Percentiles rank a stretch among this genome's conserved stretches.
Conservation (phyloP, 2,888 invertebrate species). For the Sinhomidia bicolor region DNA sequence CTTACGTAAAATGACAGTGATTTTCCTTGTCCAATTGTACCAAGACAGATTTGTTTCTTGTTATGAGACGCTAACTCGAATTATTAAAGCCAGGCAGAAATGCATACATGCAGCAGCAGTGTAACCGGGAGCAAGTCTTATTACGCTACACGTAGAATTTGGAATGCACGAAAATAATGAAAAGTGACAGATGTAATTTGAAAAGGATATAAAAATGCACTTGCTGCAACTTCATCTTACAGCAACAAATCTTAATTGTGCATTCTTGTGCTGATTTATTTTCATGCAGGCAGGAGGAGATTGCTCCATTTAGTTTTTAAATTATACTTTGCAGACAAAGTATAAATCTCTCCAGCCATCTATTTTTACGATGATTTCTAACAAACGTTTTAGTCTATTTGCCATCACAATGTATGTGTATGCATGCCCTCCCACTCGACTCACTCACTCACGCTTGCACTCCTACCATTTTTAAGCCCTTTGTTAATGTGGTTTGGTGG, state of each 20-base stretch:
- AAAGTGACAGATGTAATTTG: constrained; percentile 41
- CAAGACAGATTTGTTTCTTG: background rate
- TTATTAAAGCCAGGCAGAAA: too few species aligned
- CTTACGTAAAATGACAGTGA: background rate
- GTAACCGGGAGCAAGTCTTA: background rate
- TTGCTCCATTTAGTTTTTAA: background rate
- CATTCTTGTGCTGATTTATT: background rate
- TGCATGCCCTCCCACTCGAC: too few species aligned
- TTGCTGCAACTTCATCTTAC: background rate
- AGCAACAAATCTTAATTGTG: constrained; percentile 20
- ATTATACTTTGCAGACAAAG: background rate
- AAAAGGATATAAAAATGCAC: constrained; percentile 16
- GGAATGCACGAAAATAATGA: background rate
- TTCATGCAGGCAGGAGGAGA: background rate
- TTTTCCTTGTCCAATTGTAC: background rate
- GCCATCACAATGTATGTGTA: too few species aligned
- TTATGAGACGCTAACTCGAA: background rate
- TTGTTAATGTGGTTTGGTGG: too few species aligned
- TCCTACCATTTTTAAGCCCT: too few species aligned
- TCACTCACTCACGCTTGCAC: too few species aligned
- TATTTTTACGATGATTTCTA: too few species aligned
- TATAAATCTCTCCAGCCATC: too few species aligned
- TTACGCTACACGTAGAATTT: background rate
- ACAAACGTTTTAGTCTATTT: too few species aligned
- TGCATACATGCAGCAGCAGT: too few species aligned